Evolutionary conservation across 2,888 invertebrate species (phyloP).

Genomic region (Pyrrhosoma nymphula): DNA sequence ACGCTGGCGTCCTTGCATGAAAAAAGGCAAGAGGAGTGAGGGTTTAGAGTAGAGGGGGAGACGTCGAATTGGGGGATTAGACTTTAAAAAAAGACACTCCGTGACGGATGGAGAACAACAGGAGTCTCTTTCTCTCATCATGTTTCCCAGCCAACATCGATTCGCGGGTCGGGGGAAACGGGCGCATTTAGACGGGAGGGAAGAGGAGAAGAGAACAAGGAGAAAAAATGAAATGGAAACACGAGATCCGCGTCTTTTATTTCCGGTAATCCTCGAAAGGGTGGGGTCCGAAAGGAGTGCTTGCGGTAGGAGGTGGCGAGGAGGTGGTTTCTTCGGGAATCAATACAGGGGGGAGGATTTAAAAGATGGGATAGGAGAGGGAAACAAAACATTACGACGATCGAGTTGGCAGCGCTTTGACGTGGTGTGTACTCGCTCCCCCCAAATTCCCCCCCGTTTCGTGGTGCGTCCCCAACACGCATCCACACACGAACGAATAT

Average conservation of each 20-base stretch:
- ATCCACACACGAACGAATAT: too few relatives aligned
- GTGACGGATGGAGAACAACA: slow-evolving; percentile 45
- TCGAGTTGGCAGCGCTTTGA: too few relatives aligned
- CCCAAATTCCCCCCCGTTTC: neutral
- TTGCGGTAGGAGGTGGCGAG: neutral
- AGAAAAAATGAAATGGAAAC: slow-evolving; percentile 48
- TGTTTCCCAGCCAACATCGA: slow-evolving; percentile 57
- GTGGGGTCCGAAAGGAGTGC: neutral
- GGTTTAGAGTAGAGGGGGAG: neutral
- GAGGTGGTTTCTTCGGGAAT: slow-evolving; percentile 35
- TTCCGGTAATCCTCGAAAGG: slow-evolving; percentile 29
- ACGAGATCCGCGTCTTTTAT: slow-evolving; percentile 47
- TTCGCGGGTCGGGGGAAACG: slow-evolving; percentile 32
- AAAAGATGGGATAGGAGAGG: neutral
- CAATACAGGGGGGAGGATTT: neutral
- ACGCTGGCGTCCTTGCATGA: too few relatives aligned
- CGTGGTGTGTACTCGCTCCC: too few relatives aligned
- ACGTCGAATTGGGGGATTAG: neutral
- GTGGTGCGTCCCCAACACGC: too few relatives aligned
- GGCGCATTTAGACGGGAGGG: neutral
- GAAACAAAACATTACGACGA: neutral
- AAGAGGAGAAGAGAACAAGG: neutral
- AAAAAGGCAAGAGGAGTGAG: neutral
- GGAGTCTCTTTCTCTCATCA: neutral
- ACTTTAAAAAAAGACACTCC: neutral